Evolutionary conservation across 2,888 invertebrate species (phyloP).

Genomic region (Timandra comae): DNA sequence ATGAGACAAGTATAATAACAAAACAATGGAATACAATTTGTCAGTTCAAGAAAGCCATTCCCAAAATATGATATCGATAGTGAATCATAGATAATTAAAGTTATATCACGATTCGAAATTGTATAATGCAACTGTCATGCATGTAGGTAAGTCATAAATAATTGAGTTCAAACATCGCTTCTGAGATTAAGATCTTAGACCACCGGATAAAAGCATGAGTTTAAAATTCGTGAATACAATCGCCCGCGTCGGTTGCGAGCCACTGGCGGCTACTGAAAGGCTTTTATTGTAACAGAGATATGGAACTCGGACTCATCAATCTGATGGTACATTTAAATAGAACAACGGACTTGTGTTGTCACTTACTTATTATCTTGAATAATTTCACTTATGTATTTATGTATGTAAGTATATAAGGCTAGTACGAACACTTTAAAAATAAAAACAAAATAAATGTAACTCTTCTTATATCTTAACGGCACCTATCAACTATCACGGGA

Average conservation of each 20-base stretch:
- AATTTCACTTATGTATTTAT: slow-evolving; percentile 7
- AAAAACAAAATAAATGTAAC: slow-evolving; percentile 12
- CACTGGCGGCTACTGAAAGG: slow-evolving; percentile 32
- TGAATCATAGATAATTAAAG: slow-evolving; percentile 28
- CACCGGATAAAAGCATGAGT: slow-evolving; percentile 34
- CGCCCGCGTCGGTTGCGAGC: slow-evolving; percentile 27
- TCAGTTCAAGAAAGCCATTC: slow-evolving; percentile 7
- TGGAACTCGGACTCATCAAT: slow-evolving; percentile 20
- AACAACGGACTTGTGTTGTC: slow-evolving; percentile 13
- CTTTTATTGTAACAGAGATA: slow-evolving; percentile 16
- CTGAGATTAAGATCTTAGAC: slow-evolving; percentile 42
- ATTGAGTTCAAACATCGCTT: slow-evolving; percentile 52
- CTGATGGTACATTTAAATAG: slow-evolving; percentile 20
- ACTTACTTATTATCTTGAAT: slow-evolving; percentile 6
- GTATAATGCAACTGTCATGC: slow-evolving; percentile 44
- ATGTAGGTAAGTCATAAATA: slow-evolving; percentile 43
- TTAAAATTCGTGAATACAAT: slow-evolving; percentile 26
- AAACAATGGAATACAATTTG: too few species aligned
- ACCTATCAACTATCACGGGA: slow-evolving; percentile 26
- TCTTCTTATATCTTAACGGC: slow-evolving; percentile 29
- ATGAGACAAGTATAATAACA: too few species aligned
- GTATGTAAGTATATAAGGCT: background rate
- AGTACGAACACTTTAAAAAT: slow-evolving; percentile 3
- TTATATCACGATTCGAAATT: slow-evolving; percentile 33
- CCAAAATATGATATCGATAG: slow-evolving; percentile 9